These are phyloP conservation scores for Strigamia transsilvanica DNA, from an alignment of 2,888 invertebrate species.

Conservation along the genomic window DNA sequence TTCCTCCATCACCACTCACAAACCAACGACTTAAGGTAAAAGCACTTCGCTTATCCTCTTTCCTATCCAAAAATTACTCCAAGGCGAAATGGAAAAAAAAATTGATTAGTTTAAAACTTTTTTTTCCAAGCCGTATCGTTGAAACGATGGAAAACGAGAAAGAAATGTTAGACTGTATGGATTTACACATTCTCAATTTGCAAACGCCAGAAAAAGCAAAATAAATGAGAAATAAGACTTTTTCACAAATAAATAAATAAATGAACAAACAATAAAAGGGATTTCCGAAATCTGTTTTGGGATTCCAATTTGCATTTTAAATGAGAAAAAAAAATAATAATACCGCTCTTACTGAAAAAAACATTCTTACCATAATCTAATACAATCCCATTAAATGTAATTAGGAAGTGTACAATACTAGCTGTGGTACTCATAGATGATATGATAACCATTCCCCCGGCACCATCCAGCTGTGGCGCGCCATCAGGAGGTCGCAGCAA, in stretches of 20 bases:
- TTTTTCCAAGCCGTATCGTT: background rate
- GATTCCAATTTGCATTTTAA: background rate
- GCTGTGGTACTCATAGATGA: conserved; percentile 54
- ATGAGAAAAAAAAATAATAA: background rate
- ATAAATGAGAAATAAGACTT: background rate
- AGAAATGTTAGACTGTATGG: background rate
- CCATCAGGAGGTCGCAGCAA: conserved; percentile 52
- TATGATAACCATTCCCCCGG: conserved; percentile 56
- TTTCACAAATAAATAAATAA: too few relatives aligned
- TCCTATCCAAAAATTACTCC: conserved; percentile 18
- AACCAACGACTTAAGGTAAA: conserved; percentile 21
- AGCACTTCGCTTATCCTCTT: conserved; percentile 31
- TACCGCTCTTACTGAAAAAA: background rate
- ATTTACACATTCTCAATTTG: background rate
- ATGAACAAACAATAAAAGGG: too few relatives aligned
- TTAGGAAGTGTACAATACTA: conserved; percentile 53
- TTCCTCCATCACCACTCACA: conserved; percentile 31
- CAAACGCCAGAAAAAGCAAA: background rate
- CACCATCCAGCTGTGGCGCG: conserved; percentile 6
- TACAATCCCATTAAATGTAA: conserved; percentile 53
- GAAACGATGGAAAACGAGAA: background rate
- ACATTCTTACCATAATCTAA: conserved; percentile 51
- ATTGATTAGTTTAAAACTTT: background rate
- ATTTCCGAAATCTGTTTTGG: too few relatives aligned
- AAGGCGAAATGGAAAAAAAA: background rate